phyloP scores from a whole-genome alignment of 2,888 invertebrate species.

The Harmothoe impar region DNA sequence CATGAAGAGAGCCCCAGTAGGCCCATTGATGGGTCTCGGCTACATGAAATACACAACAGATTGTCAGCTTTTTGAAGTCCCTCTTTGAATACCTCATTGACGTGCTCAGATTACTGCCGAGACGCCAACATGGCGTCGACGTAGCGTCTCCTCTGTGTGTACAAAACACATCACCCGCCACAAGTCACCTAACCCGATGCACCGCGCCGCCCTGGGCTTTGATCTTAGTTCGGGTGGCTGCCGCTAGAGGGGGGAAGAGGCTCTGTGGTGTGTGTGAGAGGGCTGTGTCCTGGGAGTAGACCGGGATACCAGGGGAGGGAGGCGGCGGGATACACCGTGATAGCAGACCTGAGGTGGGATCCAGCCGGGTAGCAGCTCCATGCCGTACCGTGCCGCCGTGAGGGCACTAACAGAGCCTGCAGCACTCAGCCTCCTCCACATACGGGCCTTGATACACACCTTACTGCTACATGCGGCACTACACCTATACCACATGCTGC shows the following conservation, averaged over 20 bases:
- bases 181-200: neutral
- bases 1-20: neutral
- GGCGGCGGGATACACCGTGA: neutral
- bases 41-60: neutral
- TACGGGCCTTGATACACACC: no score
- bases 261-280: neutral
- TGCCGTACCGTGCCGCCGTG: neutral
- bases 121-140: neutral
- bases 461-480: no score
- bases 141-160: neutral
- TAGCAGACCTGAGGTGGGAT: neutral
- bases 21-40: neutral
- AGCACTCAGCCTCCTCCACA: no score
- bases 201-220: neutral
- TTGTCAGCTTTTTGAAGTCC: neutral
- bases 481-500: no score
- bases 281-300: neutral
- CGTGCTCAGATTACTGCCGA: neutral
- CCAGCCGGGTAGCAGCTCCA: neutral
- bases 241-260: neutral
- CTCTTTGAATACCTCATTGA: neutral
- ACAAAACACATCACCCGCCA: neutral
- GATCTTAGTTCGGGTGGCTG: constrained; percentile 17
- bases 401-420: no score
- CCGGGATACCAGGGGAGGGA: neutral